Evolutionary conservation across 2,797 vertebrate species (phyloP).

Genomic region (Selene dorsalis): DNA sequence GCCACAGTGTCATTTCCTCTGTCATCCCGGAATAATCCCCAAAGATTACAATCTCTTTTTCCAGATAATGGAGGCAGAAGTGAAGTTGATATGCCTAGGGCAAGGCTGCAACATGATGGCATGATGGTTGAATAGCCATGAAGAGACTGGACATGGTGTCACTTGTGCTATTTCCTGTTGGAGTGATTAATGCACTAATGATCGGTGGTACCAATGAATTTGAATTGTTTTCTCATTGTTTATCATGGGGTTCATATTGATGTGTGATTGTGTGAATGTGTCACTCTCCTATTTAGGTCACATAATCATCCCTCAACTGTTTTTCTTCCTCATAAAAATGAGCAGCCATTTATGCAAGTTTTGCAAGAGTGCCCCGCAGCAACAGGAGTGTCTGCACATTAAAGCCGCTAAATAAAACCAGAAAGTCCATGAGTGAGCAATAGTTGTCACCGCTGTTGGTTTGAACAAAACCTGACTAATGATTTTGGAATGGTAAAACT

Average conservation of each 20-base stretch:
- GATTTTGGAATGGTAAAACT: slow-evolving; percentile 52
- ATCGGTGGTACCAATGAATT: not conserved
- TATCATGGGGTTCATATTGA: not conserved
- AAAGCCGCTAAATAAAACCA: not conserved
- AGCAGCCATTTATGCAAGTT: not conserved
- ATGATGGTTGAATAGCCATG: slow-evolving; percentile 9
- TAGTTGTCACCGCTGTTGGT: not conserved
- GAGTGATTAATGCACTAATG: not conserved
- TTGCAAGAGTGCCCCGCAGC: not conserved
- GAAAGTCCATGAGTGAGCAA: not conserved
- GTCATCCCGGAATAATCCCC: slow-evolving; percentile 57
- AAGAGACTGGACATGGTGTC: slow-evolving; percentile 20
- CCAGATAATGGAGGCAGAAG: slow-evolving; percentile 35
- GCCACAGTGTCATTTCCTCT: slow-evolving; percentile 26
- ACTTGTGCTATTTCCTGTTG: slow-evolving; percentile 1
- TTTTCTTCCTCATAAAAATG: not conserved
- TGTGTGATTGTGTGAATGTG: not conserved
- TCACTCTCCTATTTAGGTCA: not conserved
- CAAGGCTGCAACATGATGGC: slow-evolving; percentile 21
- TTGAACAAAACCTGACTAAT: slow-evolving; percentile 56
- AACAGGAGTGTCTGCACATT: not conserved
- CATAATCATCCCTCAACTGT: not conserved
- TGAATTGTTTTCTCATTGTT: not conserved
- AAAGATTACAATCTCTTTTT: slow-evolving; percentile 66
- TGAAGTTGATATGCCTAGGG: slow-evolving; percentile 28